Conservation (phyloP, 1,140 invertebrate species). For the Aricia agestis region DNA sequence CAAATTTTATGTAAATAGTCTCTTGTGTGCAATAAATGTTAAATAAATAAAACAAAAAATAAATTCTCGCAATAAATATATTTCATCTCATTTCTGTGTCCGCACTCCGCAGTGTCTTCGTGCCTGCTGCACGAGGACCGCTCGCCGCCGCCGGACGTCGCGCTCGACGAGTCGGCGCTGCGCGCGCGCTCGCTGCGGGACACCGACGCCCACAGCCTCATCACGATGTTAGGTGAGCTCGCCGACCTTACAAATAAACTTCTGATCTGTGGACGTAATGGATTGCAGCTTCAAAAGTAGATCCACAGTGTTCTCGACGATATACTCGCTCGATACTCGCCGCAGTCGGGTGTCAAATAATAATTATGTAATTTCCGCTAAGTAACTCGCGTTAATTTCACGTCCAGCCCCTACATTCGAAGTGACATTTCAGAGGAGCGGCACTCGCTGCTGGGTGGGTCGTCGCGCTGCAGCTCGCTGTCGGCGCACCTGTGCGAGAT, state of each 20-base stretch:
- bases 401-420: no score
- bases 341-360: no score
- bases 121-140: constrained; percentile 91
- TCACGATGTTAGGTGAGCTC: constrained; percentile 54
- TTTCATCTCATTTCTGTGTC: no score
- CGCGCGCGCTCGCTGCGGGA: constrained; percentile 65
- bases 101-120: constrained; percentile 76
- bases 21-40: no score
- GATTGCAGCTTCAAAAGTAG: no score
- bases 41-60: no score
- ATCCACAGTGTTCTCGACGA: no score
- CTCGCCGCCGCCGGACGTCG: constrained; percentile 76
- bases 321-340: no score
- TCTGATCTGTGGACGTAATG: background rate
- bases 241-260: constrained; percentile 23
- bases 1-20: no score
- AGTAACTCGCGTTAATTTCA: no score
- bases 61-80: no score
- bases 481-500: constrained; percentile 94
- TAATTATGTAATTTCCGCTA: no score
- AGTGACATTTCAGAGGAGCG: constrained; percentile 78
- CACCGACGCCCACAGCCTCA: constrained; percentile 62
- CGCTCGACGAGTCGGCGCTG: constrained; percentile 80
- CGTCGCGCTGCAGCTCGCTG: constrained; percentile 84
- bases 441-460: constrained; percentile 84